These are phyloP conservation scores for Rhopalosiphum padi DNA, from an alignment of 1,140 invertebrate genomes.

Conservation along the genomic window DNA sequence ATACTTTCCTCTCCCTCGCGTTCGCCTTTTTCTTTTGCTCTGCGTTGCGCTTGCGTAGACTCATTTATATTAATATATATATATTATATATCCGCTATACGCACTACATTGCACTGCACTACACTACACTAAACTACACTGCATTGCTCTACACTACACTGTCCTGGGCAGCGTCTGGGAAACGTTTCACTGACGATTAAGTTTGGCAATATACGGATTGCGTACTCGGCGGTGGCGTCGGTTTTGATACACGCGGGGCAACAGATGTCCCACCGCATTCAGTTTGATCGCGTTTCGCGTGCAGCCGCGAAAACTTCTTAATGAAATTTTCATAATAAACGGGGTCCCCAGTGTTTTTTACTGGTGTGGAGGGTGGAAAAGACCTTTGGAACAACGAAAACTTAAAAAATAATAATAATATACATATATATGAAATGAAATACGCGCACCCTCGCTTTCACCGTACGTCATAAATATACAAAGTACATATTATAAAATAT, in stretches of 20 bases:
- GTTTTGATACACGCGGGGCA: conserved; percentile 45
- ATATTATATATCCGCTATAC: neutral
- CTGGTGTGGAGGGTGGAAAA: neutral
- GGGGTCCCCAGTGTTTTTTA: conserved; percentile 40
- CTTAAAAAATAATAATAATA: conserved; percentile 10
- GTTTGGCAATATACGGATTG: conserved; percentile 51
- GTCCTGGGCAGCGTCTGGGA: neutral
- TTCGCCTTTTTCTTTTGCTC: neutral
- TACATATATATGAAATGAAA: neutral
- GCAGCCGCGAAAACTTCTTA: conserved; percentile 51
- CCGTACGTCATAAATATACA: neutral
- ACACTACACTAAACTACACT: neutral
- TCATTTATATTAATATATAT: neutral
- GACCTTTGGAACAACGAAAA: neutral
- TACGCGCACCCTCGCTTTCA: neutral
- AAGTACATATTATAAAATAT: neutral
- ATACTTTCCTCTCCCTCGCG: neutral
- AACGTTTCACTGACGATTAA: conserved; percentile 48
- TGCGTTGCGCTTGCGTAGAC: neutral
- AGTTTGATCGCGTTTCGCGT: conserved; percentile 41
- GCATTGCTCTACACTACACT: neutral
- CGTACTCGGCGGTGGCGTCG: neutral
- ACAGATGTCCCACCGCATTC: conserved; percentile 52
- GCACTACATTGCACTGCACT: neutral
- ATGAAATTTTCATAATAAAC: conserved; percentile 57